Evolutionary conservation across 2,113 vertebrate species (phyloP).

Genomic region (Apodemus sylvaticus): DNA sequence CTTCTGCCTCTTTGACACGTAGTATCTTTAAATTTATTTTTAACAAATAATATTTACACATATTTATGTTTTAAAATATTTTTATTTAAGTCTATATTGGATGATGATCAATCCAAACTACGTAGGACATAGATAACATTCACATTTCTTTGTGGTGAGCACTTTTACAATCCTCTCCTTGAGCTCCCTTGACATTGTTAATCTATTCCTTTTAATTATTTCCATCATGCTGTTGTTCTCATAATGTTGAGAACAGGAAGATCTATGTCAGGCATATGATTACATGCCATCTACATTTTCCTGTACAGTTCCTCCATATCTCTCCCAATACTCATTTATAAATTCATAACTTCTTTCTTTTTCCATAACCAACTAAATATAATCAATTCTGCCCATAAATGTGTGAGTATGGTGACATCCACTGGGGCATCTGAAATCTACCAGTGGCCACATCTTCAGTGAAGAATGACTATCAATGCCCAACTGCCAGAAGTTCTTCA

Average conservation of each 20-base stretch:
- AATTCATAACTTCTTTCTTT: background rate
- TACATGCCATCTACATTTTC: background rate
- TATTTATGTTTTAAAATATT: background rate
- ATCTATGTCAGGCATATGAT: background rate
- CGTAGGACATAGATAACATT: background rate
- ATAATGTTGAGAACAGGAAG: background rate
- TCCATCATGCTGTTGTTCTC: background rate
- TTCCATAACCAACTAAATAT: background rate
- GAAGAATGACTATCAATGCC: background rate
- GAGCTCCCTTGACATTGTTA: background rate
- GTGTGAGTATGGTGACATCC: rapidly evolving
- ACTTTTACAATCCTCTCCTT: background rate
- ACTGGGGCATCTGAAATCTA: background rate
- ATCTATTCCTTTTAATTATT: background rate
- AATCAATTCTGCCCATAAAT: background rate
- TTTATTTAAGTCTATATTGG: background rate
- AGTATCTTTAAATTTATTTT: too few species aligned
- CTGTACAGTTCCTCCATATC: background rate
- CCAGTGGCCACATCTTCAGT: background rate
- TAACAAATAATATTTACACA: background rate
- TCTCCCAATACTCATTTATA: background rate
- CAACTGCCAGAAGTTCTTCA: background rate
- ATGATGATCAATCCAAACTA: background rate
- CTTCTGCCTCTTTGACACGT: background rate
- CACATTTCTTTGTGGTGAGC: background rate